phyloP scores from a whole-genome alignment of 2,797 vertebrate genomes.

The Masticophis lateralis region DNA sequence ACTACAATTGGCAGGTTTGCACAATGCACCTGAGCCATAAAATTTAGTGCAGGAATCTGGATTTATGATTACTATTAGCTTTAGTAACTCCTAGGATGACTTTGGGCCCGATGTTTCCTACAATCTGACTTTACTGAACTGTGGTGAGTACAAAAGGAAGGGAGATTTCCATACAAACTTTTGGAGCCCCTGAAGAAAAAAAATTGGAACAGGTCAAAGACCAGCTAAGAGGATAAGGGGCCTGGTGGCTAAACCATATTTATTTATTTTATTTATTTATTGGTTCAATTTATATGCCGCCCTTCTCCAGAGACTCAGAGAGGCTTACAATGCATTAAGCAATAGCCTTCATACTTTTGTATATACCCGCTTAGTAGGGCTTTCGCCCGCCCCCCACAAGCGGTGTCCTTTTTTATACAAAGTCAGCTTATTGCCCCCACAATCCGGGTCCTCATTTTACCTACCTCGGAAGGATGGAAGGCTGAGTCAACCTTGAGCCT shows the following conservation, averaged over 20 bases:
- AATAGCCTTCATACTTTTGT: too few species aligned
- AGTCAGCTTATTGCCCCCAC: too few species aligned
- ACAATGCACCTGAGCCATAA: neutral
- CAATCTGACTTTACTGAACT: neutral
- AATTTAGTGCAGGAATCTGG: neutral
- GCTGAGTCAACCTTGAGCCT: too few species aligned
- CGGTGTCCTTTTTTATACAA: too few species aligned
- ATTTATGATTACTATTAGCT: neutral
- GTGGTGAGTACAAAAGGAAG: neutral
- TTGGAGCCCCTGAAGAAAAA: neutral
- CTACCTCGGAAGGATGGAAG: too few species aligned
- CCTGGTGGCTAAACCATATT: neutral
- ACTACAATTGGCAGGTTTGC: neutral
- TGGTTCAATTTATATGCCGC: too few species aligned
- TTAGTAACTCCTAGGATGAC: neutral
- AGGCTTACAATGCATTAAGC: too few species aligned
- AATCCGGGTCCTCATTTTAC: too few species aligned
- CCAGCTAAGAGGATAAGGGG: neutral
- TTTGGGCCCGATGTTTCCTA: neutral
- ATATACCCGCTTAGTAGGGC: too few species aligned
- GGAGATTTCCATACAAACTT: neutral
- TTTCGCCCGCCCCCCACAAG: too few species aligned
- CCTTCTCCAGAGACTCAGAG: too few species aligned
- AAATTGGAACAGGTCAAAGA: neutral
- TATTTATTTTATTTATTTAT: too few species aligned